These are phyloP conservation scores for Ylistrum balloti DNA, from an alignment of 1,140 invertebrate genomes.

Conservation along the genomic window DNA sequence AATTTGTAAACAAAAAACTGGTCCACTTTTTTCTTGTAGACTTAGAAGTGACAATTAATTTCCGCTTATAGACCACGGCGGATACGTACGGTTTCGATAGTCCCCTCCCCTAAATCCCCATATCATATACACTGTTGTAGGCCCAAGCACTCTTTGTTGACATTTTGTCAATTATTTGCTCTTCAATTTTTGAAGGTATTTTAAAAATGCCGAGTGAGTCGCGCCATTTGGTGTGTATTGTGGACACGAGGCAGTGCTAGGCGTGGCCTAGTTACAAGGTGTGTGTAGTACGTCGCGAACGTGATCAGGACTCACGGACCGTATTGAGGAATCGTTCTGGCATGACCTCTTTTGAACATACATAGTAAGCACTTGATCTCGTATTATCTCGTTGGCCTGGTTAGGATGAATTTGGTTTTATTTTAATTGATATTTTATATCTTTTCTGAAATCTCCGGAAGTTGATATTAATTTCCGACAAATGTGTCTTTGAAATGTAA, in stretches of 20 bases:
- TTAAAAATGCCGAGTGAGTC: not conserved
- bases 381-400: not conserved
- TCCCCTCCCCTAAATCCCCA: not conserved
- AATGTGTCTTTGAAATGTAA: not conserved
- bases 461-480: not conserved
- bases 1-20: conserved; percentile 23
- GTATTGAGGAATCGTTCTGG: not conserved
- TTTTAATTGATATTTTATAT: not conserved
- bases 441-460: not conserved
- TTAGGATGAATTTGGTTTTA: not conserved
- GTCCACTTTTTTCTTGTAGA: not conserved
- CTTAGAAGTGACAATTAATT: not conserved
- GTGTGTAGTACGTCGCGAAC: not conserved
- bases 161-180: conserved; percentile 34
- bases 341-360: not conserved
- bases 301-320: not conserved
- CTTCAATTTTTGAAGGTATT: conserved; percentile 34
- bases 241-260: not conserved
- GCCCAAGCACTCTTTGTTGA: not conserved
- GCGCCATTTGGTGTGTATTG: not conserved
- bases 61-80: not conserved
- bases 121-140: not conserved
- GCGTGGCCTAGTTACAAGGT: not conserved
- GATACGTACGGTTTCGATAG: not conserved
- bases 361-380: conserved; percentile 28